Percentiles rank a stretch among this genome's conserved stretches.
Conservation (phyloP, 2,888 invertebrate genomes). For the Chironomus tentans region DNA sequence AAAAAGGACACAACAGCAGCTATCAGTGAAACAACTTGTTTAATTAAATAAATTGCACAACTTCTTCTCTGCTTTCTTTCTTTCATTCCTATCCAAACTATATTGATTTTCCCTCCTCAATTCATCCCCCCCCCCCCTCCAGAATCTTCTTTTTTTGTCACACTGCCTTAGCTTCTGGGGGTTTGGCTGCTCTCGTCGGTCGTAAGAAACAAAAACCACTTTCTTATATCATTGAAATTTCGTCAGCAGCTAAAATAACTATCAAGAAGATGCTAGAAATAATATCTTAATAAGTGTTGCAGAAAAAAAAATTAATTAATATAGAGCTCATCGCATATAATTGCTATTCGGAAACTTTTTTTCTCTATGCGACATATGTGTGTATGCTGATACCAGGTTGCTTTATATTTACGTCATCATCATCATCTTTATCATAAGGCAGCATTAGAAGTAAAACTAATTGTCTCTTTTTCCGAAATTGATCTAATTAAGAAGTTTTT, state of each 20-base stretch:
- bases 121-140: too few relatives aligned
- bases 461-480: background rate
- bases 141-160: too few relatives aligned
- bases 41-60: constrained; percentile 23
- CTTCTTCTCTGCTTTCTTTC: background rate
- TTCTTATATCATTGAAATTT: background rate
- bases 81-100: too few relatives aligned
- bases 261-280: background rate
- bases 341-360: background rate
- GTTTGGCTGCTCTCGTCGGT: too few relatives aligned
- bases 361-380: background rate
- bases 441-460: background rate
- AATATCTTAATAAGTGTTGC: constrained; percentile 5
- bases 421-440: background rate
- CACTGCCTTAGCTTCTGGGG: too few relatives aligned
- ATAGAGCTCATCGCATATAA: constrained; percentile 7
- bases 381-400: background rate
- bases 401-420: background rate
- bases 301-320: constrained; percentile 17
- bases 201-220: background rate
- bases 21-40: constrained; percentile 22
- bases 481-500: background rate
- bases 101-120: background rate
- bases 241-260: background rate
- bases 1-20: constrained; percentile 14